Percentiles rank a stretch among this genome's conserved stretches.
These are phyloP conservation scores for Tangachromis dhanisi DNA, from an alignment of 2,113 vertebrate genomes.

Conservation along the genomic window DNA sequence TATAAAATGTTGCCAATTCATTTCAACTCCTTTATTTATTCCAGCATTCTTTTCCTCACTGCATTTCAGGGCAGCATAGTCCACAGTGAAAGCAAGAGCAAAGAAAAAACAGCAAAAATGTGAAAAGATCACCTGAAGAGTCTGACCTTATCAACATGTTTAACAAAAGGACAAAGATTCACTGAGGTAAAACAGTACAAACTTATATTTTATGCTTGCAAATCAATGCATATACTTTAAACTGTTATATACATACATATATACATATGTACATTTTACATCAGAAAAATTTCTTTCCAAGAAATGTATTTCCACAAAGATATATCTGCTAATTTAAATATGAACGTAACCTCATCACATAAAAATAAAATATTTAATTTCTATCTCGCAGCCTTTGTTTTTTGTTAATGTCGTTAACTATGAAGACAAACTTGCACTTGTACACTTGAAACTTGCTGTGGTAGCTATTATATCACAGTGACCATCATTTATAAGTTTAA, in stretches of 20 bases:
- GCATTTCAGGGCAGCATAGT: not conserved
- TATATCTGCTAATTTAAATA: not conserved
- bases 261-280: not conserved
- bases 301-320: not conserved
- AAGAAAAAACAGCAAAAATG: not conserved
- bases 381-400: fast-evolving
- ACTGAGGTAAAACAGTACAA: not conserved
- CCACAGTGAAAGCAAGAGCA: not conserved
- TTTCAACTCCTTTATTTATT: not conserved
- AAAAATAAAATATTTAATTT: not conserved
- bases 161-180: not conserved
- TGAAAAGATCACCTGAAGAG: not conserved
- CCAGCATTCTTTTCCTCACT: not conserved
- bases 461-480: not conserved
- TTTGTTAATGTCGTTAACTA: not conserved
- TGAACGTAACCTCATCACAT: not conserved
- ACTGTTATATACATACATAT: not conserved
- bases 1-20: not conserved
- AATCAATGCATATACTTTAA: not conserved
- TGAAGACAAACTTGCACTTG: not conserved
- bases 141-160: not conserved
- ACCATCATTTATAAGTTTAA: not conserved
- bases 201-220: not conserved
- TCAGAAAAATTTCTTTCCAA: not conserved
- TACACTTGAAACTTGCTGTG: not conserved